Percentiles rank a stretch among this genome's conserved stretches.
Evolutionary conservation across 2,113 vertebrate species (phyloP).

Genomic region (Vombatus ursinus): DNA sequence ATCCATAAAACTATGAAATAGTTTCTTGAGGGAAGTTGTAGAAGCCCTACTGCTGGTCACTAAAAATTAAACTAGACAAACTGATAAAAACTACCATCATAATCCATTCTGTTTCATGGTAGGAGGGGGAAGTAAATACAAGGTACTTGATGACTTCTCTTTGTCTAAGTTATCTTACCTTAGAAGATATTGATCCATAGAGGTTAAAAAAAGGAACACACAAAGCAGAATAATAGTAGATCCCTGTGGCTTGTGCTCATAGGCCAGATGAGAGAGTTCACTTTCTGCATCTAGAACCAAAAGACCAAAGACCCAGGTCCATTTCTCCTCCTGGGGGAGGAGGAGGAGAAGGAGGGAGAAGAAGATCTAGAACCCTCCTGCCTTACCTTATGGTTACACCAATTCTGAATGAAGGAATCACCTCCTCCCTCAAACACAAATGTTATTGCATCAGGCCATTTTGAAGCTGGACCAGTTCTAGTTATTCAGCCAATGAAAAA

Average conservation of each 20-base stretch:
- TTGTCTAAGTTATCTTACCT: neutral
- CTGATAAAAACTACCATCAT: conserved; percentile 36
- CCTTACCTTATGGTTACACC: neutral
- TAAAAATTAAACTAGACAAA: conserved; percentile 53
- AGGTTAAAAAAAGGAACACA: neutral
- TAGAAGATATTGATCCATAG: neutral
- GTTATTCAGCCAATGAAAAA: neutral
- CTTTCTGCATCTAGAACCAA: neutral
- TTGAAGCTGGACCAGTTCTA: neutral
- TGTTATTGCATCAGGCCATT: neutral
- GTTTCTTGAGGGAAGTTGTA: conserved; percentile 59
- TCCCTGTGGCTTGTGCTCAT: neutral
- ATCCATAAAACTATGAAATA: conserved; percentile 58
- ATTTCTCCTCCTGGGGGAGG: neutral
- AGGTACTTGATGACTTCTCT: neutral
- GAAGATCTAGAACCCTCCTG: neutral
- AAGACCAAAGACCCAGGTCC: neutral
- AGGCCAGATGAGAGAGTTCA: neutral
- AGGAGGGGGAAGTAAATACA: conserved; percentile 26
- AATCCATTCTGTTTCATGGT: conserved; percentile 55
- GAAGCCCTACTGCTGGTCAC: conserved; percentile 42
- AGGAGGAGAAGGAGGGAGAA: neutral
- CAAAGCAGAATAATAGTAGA: neutral
- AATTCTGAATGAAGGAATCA: neutral
- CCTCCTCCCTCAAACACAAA: neutral